Base-by-base conservation (phyloP, 2,888 invertebrate genomes). In the Stegophylla sp. region DNA sequence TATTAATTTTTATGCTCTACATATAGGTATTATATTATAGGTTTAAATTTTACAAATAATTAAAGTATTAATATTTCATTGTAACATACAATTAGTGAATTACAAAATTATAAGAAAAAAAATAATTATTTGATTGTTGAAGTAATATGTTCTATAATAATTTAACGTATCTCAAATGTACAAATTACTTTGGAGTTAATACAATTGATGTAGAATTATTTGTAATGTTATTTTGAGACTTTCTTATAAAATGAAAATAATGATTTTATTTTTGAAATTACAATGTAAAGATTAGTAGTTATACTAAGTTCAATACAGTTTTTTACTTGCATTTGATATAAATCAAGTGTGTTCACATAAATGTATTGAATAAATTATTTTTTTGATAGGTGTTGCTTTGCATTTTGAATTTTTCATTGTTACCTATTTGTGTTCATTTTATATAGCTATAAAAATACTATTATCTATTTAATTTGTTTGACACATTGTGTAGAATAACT, bases 341-440 rank as follows among this genome's bases (percentile, higher is more conserved):
- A 28, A 12, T 23, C 5, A 66, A 13, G 26, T 17, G 45, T 51
- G 5, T 51, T 7, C 45, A 28, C 34, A 34, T 26, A 5, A 34
- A 23, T 64, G 4, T 75, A 34, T 63, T 63, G 51, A 64, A 63
- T 75, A 41, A 75, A 64, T 51, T 75, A 13, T 75, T 63, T 23
- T 17, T 34, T 3, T 5, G 17, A 17, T 75, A 75, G 51, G 34
- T 51, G 17, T 74, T 15, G 34, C 20, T 56, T 71, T 34, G 34
- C 12, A 71, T 53, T 71, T 9, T 69, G 26, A 34, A 13, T 45
- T 45, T 20, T 56, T 56, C 10, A 23, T 64, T 51, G 17, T 51
- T 76, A 76, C 75, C 75, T 15, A 76, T 64, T 76, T 76, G 75
- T 76, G 75, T 76, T 76, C 75, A 76, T 66, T 76, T 76, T 63